Evolutionary conservation across 2,888 invertebrate genomes (phyloP), one percentile per base, ranked within the genome.

Genomic region (Timandra comae): DNA sequence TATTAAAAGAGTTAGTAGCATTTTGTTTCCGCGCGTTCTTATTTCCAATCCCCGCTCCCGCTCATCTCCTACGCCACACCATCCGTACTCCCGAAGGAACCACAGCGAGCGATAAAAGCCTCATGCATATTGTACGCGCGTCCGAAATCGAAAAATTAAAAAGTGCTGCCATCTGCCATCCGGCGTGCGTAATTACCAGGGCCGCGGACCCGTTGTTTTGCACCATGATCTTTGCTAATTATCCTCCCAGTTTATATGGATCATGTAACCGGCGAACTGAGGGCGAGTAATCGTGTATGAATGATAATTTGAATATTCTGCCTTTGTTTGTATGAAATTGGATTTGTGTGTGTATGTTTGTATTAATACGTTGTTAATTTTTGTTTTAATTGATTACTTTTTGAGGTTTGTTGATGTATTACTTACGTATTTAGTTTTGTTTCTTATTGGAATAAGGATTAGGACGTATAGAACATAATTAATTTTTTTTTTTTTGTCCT

Each of bases 121-220:
- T 80, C 76, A 76, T 84, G 73, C 81, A 84, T 84, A 74, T 82
- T 82, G 77, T 67, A 84, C 58, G 49, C 62, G 63, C 69, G 84
- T 76, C 79, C 84, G 80, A 84, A 82, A 84, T 82, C 81, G 84
- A 84, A 82, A 84, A 82, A 84, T 84, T 82, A 81, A 75, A 49
- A 82, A 80, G 74, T 73, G 68, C 62, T 67, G 73, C 78, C 84
- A 82, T 82, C 82, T 81, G 80, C 64, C 73, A 69, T 65, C 56
- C 57, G 60, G 52, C 55, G 43, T 51, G 63, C 56, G 63, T 73
- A 73, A 74, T 75, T 75, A 69, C 65, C 53, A 24, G 11, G 24
- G 10, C 24, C 10, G 24, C 10, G 7, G 24, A 24, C 10, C 51
- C 56, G 64, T 35, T 41, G 45, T 41, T 48, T 40, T 40, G 64